Conservation (phyloP, 2,113 vertebrate genomes). For the Tupaia tana region DNA sequence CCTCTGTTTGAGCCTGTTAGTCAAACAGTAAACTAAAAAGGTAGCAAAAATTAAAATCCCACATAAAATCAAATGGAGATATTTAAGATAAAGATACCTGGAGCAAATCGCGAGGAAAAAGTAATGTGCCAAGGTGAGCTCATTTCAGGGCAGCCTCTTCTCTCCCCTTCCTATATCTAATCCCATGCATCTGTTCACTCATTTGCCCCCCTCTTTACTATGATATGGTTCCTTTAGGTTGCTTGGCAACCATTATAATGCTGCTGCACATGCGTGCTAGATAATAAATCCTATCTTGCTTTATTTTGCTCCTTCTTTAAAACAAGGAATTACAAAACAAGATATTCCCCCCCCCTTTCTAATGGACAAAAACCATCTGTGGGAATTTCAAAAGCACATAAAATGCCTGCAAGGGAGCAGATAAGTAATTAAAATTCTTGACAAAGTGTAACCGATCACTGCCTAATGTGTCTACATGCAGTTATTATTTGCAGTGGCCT, state of each 20-base stretch:
- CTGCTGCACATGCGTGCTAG: slow-evolving; percentile 80
- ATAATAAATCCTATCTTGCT: slow-evolving; percentile 81
- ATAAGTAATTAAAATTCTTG: slow-evolving; percentile 84
- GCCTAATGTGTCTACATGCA: slow-evolving; percentile 70
- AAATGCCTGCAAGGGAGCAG: slow-evolving; percentile 77
- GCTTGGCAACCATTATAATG: slow-evolving; percentile 83
- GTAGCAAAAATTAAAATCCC: slow-evolving; percentile 55
- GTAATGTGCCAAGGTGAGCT: slow-evolving; percentile 72
- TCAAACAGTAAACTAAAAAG: slow-evolving; percentile 31
- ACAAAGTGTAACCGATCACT: slow-evolving; percentile 80
- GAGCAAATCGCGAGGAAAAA: slow-evolving; percentile 54
- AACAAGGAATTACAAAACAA: slow-evolving; percentile 76
- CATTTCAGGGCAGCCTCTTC: slow-evolving; percentile 53
- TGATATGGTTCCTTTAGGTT: slow-evolving; percentile 84
- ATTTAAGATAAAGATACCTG: slow-evolving; percentile 53
- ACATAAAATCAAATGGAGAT: slow-evolving; percentile 45
- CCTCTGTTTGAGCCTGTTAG: slow-evolving; percentile 49
- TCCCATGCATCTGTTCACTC: slow-evolving; percentile 79
- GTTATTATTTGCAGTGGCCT: slow-evolving; percentile 76
- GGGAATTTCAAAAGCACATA: slow-evolving; percentile 80
- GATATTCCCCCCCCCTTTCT: slow-evolving; percentile 69
- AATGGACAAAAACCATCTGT: slow-evolving; percentile 80
- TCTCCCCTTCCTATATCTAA: slow-evolving; percentile 71
- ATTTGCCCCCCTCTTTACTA: slow-evolving; percentile 72
- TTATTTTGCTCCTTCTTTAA: slow-evolving; percentile 80